Percentiles rank a stretch among this genome's conserved stretches.
phyloP scores from a whole-genome alignment of 2,113 vertebrate species.

The Oncorhynchus masou region DNA sequence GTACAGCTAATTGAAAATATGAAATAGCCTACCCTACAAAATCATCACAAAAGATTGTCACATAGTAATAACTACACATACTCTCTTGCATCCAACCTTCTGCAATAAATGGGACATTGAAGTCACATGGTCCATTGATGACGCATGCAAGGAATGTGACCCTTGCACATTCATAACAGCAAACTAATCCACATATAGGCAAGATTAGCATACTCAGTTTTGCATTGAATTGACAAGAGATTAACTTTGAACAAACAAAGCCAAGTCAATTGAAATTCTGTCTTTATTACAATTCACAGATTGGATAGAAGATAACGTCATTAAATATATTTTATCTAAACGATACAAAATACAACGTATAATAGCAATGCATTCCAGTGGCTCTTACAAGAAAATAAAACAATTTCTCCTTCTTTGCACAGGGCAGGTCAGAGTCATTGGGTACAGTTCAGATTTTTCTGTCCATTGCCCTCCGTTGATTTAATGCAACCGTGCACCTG shows the following conservation, averaged over 20 bases:
- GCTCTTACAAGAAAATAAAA: slow-evolving; percentile 44
- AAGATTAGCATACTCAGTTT: background rate
- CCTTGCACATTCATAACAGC: background rate
- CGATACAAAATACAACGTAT: slow-evolving; percentile 68
- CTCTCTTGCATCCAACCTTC: background rate
- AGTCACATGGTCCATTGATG: background rate
- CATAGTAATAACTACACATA: no score
- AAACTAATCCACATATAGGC: background rate
- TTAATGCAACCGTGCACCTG: background rate
- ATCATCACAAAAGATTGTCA: no score
- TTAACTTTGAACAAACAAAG: background rate
- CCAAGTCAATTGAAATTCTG: slow-evolving; percentile 43
- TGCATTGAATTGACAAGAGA: background rate
- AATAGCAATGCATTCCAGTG: slow-evolving; percentile 67
- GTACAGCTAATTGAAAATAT: no score
- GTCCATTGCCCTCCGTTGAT: background rate
- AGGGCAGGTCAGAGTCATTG: slow-evolving; percentile 3
- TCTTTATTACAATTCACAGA: slow-evolving; percentile 74
- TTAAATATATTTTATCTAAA: slow-evolving; percentile 73
- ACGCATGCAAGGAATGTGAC: background rate
- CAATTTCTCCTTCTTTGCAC: background rate
- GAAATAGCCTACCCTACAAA: no score
- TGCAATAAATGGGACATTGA: background rate
- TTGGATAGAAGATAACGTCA: slow-evolving; percentile 61
- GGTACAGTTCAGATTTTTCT: background rate